A percentile compares a stretch with the other conserved stretches of the same genome.
Conservation (phyloP, 2,888 invertebrate species). For the Hydrotaea diabolus region DNA sequence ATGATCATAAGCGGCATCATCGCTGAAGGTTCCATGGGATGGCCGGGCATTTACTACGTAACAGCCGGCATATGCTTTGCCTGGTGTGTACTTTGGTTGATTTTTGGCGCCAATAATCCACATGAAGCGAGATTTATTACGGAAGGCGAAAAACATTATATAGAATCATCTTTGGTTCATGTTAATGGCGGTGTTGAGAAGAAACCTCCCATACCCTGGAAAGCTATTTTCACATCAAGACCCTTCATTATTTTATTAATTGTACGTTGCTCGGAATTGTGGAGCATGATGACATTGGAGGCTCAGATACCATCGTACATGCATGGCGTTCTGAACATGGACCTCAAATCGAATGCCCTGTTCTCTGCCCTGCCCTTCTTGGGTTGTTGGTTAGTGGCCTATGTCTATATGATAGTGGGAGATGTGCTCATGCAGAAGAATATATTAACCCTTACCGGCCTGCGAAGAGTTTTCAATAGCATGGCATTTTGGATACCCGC, state of each 20-base stretch:
- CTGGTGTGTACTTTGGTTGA: conserved; percentile 82
- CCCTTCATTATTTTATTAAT: no score
- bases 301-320: no score
- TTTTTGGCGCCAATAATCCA: conserved; percentile 84
- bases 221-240: no score
- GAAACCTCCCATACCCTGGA: conserved; percentile 72
- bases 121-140: conserved; percentile 82
- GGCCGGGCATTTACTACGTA: conserved; percentile 86
- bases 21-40: conserved; percentile 83
- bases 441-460: conserved; percentile 75
- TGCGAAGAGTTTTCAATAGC: conserved; percentile 75
- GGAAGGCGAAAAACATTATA: conserved; percentile 80
- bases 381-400: no score
- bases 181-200: conserved; percentile 68
- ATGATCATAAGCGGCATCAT: conserved; percentile 85
- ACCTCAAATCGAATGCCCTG: no score
- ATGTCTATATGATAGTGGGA: conserved; percentile 77
- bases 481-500: conserved; percentile 82
- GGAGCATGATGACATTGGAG: no score
- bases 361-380: no score
- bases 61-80: conserved; percentile 82
- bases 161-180: conserved; percentile 81
- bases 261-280: no score
- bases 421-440: conserved; percentile 80
- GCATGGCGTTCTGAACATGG: no score